Base-by-base conservation (phyloP, 2,113 vertebrate species). In the Puma concolor region DNA sequence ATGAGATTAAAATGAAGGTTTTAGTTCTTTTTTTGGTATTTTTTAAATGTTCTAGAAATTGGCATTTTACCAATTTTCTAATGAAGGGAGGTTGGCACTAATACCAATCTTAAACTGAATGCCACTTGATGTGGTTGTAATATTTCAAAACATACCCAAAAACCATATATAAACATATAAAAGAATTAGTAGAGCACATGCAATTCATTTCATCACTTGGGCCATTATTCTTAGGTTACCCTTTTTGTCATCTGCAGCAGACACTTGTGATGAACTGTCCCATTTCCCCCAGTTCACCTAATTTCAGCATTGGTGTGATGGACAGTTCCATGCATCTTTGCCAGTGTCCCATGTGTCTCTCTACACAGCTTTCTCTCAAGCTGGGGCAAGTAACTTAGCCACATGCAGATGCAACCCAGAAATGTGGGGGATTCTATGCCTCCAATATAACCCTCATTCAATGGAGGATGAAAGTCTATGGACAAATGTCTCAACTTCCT, bases 71-170 rank as follows among this genome's bases (percentile, higher is more conserved):
- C 31, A 79, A 54, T 33, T 66, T 77, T 96, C 95, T 87, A 80
- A 57, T 44, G 27, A 48, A 21, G 8, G 36, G 12, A 92, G 41
- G 2, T 66, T 87, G 88, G 11, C 54, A 79, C 38, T 80, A 89
- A 81, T 48, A 89, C 8, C 19, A 93, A 48, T 44, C 6, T 93
- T 63, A 94, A 93, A 80, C n/a, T 33, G 41, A 84, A 76, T 50
- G 81, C 38, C 33, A 87, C 19, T 60, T 91, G 2, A 79, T 19
- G 15, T 54, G 54, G 69, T 86, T 91, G 8, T 60, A 91, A 71
- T 82, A 38, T 88, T 76, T 87, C 91, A 90, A 95, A 97, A 81
- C 54, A 77, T 38, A 52, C 10, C 44, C 38, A n/a, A 84, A 96
- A 90, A 76, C 5, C 44, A 88, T 27, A 94, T 29, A 15, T 29